These are phyloP conservation scores for Dasypolia templi DNA, from an alignment of 2,888 invertebrate species.

Conservation along the genomic window DNA sequence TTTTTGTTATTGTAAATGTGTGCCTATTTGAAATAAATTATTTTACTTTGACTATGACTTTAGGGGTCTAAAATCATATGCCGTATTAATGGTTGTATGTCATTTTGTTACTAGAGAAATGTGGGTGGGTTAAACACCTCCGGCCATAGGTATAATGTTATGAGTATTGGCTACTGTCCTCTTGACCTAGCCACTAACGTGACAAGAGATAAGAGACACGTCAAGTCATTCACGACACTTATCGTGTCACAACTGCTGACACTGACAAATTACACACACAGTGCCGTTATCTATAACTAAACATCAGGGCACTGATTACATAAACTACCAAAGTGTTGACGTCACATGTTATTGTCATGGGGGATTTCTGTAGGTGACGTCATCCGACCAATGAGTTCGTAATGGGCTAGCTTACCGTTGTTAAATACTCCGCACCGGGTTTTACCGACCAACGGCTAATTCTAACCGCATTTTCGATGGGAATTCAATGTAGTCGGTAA, in stretches of 20 bases:
- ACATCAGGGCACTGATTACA: slow-evolving; percentile 19
- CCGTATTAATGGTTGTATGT: too few relatives aligned
- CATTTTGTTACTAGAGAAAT: background rate
- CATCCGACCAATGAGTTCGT: slow-evolving; percentile 47
- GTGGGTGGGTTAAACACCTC: too few relatives aligned
- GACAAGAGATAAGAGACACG: slow-evolving; percentile 27
- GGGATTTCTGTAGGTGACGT: slow-evolving; percentile 56
- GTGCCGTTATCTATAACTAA: slow-evolving; percentile 42
- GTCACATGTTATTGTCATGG: slow-evolving; percentile 60
- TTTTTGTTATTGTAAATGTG: too few relatives aligned
- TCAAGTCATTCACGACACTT: slow-evolving; percentile 34
- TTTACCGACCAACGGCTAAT: slow-evolving; percentile 52
- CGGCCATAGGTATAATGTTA: too few relatives aligned
- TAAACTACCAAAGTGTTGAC: slow-evolving; percentile 35
- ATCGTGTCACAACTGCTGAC: slow-evolving; percentile 32
- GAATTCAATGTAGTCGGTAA: slow-evolving; percentile 54
- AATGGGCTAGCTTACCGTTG: slow-evolving; percentile 50
- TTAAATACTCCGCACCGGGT: slow-evolving; percentile 42
- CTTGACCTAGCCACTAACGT: slow-evolving; percentile 7
- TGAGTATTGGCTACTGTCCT: slow-evolving; percentile 4
- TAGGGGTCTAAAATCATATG: too few relatives aligned
- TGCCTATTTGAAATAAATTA: too few relatives aligned
- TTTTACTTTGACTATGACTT: too few relatives aligned
- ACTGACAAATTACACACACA: slow-evolving; percentile 47
- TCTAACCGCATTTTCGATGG: slow-evolving; percentile 60